Evolutionary conservation across 2,888 invertebrate species (phyloP), one percentile per base, ranked within the genome.

Genomic region (Nomada hirtipes): DNA sequence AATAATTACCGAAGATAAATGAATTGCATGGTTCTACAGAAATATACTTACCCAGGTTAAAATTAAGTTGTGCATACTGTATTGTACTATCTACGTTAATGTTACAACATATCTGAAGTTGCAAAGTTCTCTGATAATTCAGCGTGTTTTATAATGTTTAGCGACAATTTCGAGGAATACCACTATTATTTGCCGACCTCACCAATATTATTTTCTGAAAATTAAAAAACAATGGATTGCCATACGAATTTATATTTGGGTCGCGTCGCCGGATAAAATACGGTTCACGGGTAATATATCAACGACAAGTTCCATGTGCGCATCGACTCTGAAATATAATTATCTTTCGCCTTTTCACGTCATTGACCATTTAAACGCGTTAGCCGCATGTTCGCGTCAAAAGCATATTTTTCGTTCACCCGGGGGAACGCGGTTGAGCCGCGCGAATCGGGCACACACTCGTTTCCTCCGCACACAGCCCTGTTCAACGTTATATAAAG

Each of bases 321-420:
- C 55, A 55, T 69, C 78, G 29, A 20, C 47, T n/a, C n/a, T n/a
- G n/a, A 70, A 79, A 79, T 78, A 42, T 64, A 77, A 79, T 79
- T 65, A 79, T 79, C 65, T 65, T 18, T 47, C 26, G 59, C 79
- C 79, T 53, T 65, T 79, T 70, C 79, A 26, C 70, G 70, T 71
- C 79, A 71, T 71, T 79, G 59, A 36, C 53, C 65, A 64, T 26
- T 70, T 60, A 70, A 79, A 71, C 69, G 59, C 59, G 70, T 79
- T 70, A 64, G 64, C 53, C 64, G 64, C 23, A 47, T 55, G 79
- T 60, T 47, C 70, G 59, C 70, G 79, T 79, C 65, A 47, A 47
- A 78, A 60, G 70, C 70, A 65, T 78, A 79, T 71, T 78, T 78
- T 79, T 79, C 79, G 60, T 53, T 79, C 47, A 65, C 23, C 59